A percentile compares a stretch with the other conserved stretches of the same genome.
Conservation (phyloP, 2,113 vertebrate genomes). For the Corythornis madagascariensis region DNA sequence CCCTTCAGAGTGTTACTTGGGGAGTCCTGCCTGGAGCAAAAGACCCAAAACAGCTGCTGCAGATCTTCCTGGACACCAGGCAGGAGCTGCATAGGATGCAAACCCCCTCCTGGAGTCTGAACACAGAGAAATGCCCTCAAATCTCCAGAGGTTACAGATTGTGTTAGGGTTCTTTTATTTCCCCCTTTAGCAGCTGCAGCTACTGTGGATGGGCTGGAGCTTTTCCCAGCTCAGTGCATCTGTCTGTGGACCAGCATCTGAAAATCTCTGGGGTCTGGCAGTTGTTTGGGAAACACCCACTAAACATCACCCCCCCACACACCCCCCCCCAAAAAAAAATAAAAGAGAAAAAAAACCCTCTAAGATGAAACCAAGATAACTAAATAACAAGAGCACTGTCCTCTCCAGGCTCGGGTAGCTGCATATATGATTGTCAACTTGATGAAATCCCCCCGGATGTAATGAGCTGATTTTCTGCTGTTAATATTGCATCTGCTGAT, state of each 20-base stretch:
- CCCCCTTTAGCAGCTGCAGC: conserved; percentile 74
- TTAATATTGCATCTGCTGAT: conserved; percentile 99
- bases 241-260: conserved; percentile 81
- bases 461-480: conserved; percentile 99
- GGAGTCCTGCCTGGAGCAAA: not conserved
- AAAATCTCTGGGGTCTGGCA: conserved; percentile 85
- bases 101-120: not conserved
- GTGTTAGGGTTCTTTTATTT: not conserved
- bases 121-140: not conserved
- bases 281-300: conserved; percentile 84
- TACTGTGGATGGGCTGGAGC: conserved; percentile 86
- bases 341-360: conserved; percentile 79
- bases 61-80: not conserved
- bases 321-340: conserved; percentile 9
- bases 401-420: conserved; percentile 88
- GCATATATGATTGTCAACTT: conserved; percentile 98
- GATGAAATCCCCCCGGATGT: conserved; percentile 99
- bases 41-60: not conserved
- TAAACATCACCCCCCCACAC: not conserved
- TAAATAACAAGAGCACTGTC: conserved; percentile 74
- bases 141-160: conserved; percentile 7
- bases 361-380: conserved; percentile 75
- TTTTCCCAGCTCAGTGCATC: conserved; percentile 75
- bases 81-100: not conserved
- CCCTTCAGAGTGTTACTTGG: not conserved